These are phyloP conservation scores for Rotaria sp. DNA, from an alignment of 2,888 invertebrate genomes.

Conservation along the genomic window DNA sequence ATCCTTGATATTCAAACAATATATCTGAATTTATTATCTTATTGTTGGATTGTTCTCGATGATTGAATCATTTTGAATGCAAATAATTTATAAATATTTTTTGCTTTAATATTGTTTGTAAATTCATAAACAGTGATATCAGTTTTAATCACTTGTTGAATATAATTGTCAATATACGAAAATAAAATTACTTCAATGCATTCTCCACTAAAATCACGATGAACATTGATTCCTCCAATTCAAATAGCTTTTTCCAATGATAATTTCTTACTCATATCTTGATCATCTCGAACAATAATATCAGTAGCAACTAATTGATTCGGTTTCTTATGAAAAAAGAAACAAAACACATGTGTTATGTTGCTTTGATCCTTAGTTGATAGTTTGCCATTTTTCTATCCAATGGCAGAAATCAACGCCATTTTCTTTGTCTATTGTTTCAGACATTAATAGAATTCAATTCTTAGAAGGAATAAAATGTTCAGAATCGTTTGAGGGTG, in stretches of 20 bases:
- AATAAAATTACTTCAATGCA: background rate
- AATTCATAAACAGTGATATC: background rate
- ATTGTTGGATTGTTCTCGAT: no score
- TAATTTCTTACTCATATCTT: background rate
- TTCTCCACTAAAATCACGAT: background rate
- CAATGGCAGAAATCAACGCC: background rate
- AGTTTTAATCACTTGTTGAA: background rate
- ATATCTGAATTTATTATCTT: no score
- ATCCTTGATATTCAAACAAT: no score
- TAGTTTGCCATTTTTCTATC: background rate
- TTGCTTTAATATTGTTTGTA: background rate
- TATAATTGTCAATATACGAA: background rate
- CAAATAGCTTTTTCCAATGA: background rate
- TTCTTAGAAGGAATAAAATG: background rate
- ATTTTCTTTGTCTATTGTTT: background rate
- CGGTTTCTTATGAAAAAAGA: background rate
- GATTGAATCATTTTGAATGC: background rate
- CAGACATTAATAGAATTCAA: background rate
- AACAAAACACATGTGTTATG: background rate
- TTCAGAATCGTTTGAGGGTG: background rate
- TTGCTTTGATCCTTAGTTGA: background rate
- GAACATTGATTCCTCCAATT: background rate
- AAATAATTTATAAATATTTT: background rate
- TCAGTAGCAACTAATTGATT: background rate
- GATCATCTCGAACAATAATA: background rate